These are phyloP conservation scores for Etheostoma cragini DNA, from an alignment of 2,113 vertebrate species.

Conservation along the genomic window DNA sequence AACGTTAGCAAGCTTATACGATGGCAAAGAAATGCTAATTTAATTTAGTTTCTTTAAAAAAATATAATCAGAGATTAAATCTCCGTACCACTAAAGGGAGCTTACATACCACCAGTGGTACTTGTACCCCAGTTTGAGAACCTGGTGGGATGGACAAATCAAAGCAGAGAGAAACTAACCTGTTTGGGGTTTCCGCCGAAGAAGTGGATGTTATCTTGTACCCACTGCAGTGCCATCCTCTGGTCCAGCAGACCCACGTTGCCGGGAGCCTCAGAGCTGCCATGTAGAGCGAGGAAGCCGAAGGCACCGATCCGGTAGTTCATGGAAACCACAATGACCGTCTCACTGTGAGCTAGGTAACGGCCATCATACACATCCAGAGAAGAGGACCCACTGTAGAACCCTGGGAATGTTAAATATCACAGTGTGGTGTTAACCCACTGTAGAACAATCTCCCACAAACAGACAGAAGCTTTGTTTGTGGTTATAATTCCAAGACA, in stretches of 20 bases:
- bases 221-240: slow-evolving; percentile 90
- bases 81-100: no score
- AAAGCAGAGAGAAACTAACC: slow-evolving; percentile 41
- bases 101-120: no score
- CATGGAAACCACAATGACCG: slow-evolving; percentile 91
- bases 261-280: slow-evolving; percentile 90
- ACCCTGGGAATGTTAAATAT: slow-evolving; percentile 75
- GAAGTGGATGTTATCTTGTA: slow-evolving; percentile 87
- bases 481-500: background rate
- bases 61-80: no score
- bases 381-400: slow-evolving; percentile 92
- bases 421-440: background rate
- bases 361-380: slow-evolving; percentile 94
- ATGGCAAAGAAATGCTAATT: no score
- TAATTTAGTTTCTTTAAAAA: no score
- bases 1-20: no score
- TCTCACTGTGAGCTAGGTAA: slow-evolving; percentile 88
- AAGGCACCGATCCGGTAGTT: slow-evolving; percentile 92
- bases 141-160: background rate
- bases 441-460: background rate
- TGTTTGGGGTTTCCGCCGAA: slow-evolving; percentile 91
- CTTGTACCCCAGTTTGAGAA: no score
- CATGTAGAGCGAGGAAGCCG: slow-evolving; percentile 90
- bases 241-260: slow-evolving; percentile 93
- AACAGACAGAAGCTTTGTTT: background rate